Conservation (phyloP, 2,797 vertebrate species). For the Rousettus madagascariensis region DNA sequence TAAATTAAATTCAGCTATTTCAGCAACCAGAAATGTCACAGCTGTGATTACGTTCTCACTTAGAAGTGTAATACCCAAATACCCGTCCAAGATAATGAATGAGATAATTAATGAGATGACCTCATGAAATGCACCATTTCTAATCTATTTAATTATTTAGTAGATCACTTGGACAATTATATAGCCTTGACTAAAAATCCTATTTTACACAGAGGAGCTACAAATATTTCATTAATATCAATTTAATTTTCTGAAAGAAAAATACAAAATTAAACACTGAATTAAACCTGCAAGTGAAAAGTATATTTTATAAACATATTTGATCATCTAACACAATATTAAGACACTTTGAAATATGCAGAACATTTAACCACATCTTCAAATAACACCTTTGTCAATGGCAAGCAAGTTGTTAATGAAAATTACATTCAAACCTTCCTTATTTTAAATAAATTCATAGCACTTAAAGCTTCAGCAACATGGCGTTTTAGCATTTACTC, state of each 20-base stretch:
- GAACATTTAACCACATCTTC: constrained; percentile 2
- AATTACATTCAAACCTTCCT: background rate
- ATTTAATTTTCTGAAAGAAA: constrained; percentile 31
- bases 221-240: constrained; percentile 5
- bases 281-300: background rate
- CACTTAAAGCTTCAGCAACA: background rate
- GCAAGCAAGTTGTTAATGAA: background rate
- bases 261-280: constrained; percentile 35
- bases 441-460: background rate
- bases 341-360: background rate
- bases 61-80: background rate
- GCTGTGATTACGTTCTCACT: background rate
- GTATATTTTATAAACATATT: background rate
- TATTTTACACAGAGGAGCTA: background rate
- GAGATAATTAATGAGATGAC: background rate
- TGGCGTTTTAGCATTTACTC: background rate
- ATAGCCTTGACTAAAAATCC: constrained; percentile 31
- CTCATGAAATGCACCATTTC: background rate
- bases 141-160: background rate
- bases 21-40: constrained; percentile 1
- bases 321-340: background rate
- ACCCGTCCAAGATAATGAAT: background rate
- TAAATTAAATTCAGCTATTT: constrained; percentile 23
- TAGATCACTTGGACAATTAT: background rate
- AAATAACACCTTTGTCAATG: background rate